Evolutionary conservation across 2,113 vertebrate species (phyloP), one percentile per base, ranked within the genome.

Genomic region (Thinocorus orbignyianus): DNA sequence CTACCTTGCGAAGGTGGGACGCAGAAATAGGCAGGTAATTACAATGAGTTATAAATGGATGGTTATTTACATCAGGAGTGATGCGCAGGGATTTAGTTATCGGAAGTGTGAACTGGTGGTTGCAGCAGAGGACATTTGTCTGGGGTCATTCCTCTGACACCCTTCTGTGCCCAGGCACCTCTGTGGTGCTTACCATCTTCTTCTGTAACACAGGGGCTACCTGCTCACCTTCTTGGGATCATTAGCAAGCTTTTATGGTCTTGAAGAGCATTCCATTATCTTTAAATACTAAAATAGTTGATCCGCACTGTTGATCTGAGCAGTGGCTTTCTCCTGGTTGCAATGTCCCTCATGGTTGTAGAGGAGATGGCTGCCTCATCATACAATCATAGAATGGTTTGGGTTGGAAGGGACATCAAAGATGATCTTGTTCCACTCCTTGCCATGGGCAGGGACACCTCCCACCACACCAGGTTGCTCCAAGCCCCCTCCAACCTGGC

Each of bases 1-100:
- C 95, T 96, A 96, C 97, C 92, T 90, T 92, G 81, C 20, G 89
- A 90, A 92, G 93, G 97, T 14, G 46, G 97, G 95, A 69, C 80
- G 17, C 95, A 97, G 92, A 95, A 92, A 95, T 97, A 97, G 96
- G 90, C 81, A 91, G 93, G 88, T 88, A 97, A 94, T 92, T 97
- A 96, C 96, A 95, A 93, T 51, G 83, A 93, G 94, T 96, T 97
- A 97, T 88, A 96, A 92, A 94, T 95, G 96, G 89, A 79, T 77
- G 77, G 52, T 93, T 97, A 95, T 97, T 97, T 97, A 94, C 95
- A 60, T 94, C 94, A 95, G 96, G 74, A 85, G 74, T 91, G 95
- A 88, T 90, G 95, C 88, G 6, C 13, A 2, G 88, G 92, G 95
- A 77, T 86, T 92, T 33, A 26, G 88, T n/a, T 28, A 24, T 48